Conservation (phyloP, 2,113 vertebrate genomes). For the Vicugna pacos region DNA sequence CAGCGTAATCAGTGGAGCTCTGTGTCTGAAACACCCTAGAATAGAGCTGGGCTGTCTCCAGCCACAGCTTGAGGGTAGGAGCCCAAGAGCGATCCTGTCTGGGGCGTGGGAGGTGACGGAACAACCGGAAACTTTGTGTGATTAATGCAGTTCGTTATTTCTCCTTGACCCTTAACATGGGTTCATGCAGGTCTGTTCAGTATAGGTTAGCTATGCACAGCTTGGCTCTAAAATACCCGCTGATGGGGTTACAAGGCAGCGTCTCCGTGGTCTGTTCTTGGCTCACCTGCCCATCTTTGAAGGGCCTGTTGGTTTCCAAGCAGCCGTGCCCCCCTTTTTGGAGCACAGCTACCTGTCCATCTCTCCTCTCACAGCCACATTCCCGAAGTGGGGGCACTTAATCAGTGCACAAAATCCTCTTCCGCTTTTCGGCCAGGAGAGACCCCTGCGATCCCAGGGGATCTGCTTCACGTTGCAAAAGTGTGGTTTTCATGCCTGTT, state of each 20-base stretch:
- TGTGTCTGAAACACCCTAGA: neutral
- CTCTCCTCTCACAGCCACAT: neutral
- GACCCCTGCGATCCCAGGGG: neutral
- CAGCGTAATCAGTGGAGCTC: neutral
- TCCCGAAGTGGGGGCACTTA: rapidly evolving
- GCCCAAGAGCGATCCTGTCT: neutral
- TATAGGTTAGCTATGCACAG: neutral
- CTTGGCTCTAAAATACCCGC: neutral
- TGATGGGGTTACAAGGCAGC: neutral
- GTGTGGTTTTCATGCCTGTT: neutral
- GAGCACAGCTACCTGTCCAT: neutral
- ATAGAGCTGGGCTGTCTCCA: neutral
- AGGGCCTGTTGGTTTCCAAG: neutral
- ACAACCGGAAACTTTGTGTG: neutral
- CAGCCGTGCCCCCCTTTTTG: rapidly evolving
- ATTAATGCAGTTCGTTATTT: neutral
- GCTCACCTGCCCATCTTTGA: neutral
- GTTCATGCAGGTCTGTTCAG: neutral
- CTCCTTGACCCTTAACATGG: neutral
- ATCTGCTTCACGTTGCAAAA: neutral
- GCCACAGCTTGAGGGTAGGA: neutral
- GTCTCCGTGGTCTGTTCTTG: neutral
- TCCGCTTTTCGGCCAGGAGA: neutral
- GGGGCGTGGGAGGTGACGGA: neutral
- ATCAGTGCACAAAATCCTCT: neutral